Evolutionary conservation across 2,113 vertebrate species (phyloP), one percentile per base, ranked within the genome.

Genomic region (Trematomus loennbergii): DNA sequence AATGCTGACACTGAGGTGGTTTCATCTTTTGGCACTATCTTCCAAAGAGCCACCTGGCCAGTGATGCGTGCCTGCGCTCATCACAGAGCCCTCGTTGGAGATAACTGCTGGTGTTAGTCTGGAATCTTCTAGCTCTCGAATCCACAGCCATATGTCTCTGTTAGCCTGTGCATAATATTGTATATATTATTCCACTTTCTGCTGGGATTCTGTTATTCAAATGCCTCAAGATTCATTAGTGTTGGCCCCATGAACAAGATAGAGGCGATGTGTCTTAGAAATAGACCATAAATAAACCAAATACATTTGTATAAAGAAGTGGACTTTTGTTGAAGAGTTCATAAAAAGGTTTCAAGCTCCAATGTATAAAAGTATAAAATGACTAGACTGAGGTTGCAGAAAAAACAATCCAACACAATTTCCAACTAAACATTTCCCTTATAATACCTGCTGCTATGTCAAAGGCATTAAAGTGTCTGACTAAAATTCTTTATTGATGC

Each of bases 1-100:
- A 91, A 92, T 82, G 89, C 92, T 93, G 93, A 94, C 92, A 92
- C 87, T 88, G 91, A 91, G 85, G 87, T 86, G 88, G 92, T 91
- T 93, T 94, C 92, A 94, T 93, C 91, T 92, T 75, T 87, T 91
- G 90, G 91, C 91, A 66, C 85, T 55, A 69, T 83, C 85, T 88
- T 89, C 88, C 88, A 87, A 90, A 85, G 86, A 70, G 89, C 90
- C 93, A 93, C 91, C 93, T 94, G 93, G 87, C 81, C 88, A 75
- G 62, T 77, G 66, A 75, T 53, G 77, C 64, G 33, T 89, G 90
- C 81, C 89, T 84, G 69, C 25, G 84, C 86, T 92, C 89, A 79
- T 87, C 87, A 85, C 73, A 74, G 50, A 58, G 81, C 87, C 85
- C 82, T 90, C 89, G 72, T 73, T 83, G 87, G 84, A 88, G 89